phyloP scores from a whole-genome alignment of 2,113 vertebrate genomes.

The Henicopernis longicauda region DNA sequence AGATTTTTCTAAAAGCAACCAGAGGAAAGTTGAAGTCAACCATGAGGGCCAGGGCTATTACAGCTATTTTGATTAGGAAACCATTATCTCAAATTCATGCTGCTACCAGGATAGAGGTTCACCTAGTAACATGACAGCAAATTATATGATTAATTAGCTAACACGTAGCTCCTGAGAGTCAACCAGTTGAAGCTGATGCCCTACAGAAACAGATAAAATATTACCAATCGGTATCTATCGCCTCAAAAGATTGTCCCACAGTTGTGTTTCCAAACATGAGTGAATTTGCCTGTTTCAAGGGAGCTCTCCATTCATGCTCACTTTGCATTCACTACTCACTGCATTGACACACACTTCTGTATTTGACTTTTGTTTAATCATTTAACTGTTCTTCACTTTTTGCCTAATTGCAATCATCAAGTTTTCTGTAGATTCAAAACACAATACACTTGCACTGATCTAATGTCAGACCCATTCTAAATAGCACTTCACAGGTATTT shows the following conservation, averaged over 20 bases:
- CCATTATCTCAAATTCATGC: background rate
- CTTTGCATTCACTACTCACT: background rate
- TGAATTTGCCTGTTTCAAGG: background rate
- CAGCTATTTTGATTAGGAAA: background rate
- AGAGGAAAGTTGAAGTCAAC: background rate
- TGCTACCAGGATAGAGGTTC: conserved; percentile 7
- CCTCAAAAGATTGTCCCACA: background rate
- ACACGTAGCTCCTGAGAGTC: background rate
- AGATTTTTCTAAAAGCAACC: background rate
- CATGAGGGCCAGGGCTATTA: background rate
- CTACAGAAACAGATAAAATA: background rate
- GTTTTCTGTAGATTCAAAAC: background rate
- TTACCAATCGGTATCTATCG: background rate
- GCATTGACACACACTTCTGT: fast-evolving
- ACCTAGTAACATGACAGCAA: background rate
- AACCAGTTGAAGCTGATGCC: background rate
- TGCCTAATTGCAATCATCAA: background rate
- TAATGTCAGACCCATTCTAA: background rate
- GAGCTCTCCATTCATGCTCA: background rate
- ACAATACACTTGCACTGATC: background rate
- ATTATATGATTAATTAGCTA: conserved; percentile 44
- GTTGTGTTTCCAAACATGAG: background rate
- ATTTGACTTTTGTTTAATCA: background rate
- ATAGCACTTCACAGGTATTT: background rate
- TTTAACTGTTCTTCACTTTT: background rate